Evolutionary conservation across 2,113 vertebrate species (phyloP).

Genomic region (Eretmochelys imbricata): DNA sequence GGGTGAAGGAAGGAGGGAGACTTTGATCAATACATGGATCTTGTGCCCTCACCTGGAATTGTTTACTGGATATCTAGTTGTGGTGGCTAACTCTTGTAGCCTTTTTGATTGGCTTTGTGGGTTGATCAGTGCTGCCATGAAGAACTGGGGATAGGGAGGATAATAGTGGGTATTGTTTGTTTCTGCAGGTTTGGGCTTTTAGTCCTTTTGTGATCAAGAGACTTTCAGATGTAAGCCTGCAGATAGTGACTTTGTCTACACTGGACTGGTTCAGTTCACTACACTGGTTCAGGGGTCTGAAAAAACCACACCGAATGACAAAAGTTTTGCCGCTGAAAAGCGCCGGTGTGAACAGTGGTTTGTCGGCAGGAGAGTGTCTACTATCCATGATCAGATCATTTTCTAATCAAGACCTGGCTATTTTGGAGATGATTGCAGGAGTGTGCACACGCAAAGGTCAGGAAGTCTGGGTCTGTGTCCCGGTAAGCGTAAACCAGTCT

Average conservation of each 20-base stretch:
- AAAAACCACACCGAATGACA: too few species aligned
- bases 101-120: background rate
- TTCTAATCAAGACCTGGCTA: background rate
- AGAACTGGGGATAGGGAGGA: background rate
- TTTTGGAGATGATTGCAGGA: background rate
- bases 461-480: background rate
- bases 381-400: background rate
- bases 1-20: background rate
- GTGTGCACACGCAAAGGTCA: background rate
- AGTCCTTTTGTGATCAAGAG: background rate
- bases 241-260: too few species aligned
- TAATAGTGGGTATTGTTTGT: slow-evolving; percentile 12
- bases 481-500: background rate
- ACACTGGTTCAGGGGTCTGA: too few species aligned
- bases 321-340: too few species aligned
- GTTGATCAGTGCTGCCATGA: background rate
- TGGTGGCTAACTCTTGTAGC: background rate
- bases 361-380: background rate
- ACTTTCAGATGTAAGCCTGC: background rate
- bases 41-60: background rate
- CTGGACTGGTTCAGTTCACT: too few species aligned
- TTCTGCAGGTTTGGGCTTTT: slow-evolving; percentile 20
- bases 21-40: background rate
- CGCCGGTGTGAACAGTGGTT: too few species aligned
- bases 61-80: background rate